Evolutionary conservation across 1,140 invertebrate genomes (phyloP).

Genomic region (Lucilia sericata): DNA sequence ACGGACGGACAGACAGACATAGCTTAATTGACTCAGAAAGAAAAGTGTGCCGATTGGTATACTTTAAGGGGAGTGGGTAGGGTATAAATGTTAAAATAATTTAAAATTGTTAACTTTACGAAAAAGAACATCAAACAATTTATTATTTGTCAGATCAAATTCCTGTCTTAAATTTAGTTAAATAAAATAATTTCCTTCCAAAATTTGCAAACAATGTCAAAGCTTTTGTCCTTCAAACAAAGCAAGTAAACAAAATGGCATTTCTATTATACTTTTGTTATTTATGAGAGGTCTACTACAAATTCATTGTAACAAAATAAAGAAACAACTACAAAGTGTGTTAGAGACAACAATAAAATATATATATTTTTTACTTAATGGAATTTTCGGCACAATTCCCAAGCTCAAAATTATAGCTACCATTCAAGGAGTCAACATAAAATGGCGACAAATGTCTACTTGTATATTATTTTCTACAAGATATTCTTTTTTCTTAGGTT

Average conservation of each 20-base stretch:
- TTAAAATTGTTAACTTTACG: too few relatives aligned
- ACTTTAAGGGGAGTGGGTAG: too few relatives aligned
- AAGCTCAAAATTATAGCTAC: background rate
- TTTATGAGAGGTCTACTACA: background rate
- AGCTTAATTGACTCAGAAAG: too few relatives aligned
- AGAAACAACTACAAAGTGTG: background rate
- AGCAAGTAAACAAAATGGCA: background rate
- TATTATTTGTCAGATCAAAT: too few relatives aligned
- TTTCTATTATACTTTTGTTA: background rate
- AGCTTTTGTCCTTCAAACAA: background rate
- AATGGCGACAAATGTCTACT: background rate
- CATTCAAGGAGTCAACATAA: background rate
- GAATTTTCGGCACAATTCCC: slow-evolving; percentile 13
- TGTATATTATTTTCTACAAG: background rate
- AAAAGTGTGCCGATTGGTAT: too few relatives aligned
- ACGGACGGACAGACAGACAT: too few relatives aligned
- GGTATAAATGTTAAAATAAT: too few relatives aligned
- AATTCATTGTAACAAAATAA: background rate
- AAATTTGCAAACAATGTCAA: too few relatives aligned
- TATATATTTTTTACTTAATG: background rate
- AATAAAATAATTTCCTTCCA: too few relatives aligned
- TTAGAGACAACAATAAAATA: background rate
- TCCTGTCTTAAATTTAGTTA: too few relatives aligned
- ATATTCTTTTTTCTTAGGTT: background rate
- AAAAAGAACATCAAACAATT: too few relatives aligned